These are phyloP conservation scores for Apotomis turbidana DNA, from an alignment of 2,888 invertebrate genomes.

Conservation along the genomic window DNA sequence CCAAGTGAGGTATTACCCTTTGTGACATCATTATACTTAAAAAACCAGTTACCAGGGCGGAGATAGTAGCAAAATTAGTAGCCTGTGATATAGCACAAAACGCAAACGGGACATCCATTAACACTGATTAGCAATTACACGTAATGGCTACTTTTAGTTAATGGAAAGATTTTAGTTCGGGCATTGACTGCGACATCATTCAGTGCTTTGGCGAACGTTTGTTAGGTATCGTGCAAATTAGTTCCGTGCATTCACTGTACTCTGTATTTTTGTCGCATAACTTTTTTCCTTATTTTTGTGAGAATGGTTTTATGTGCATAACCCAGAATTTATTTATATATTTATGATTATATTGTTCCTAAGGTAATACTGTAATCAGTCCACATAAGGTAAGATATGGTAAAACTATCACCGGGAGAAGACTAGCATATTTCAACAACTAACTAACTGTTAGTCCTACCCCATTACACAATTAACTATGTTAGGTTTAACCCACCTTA, in stretches of 20 bases:
- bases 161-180: conserved; percentile 44
- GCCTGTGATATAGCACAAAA: conserved; percentile 57
- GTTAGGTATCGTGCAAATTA: not conserved
- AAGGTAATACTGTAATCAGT: no score
- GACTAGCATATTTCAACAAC: no score
- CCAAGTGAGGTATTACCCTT: no score
- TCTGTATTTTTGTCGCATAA: not conserved
- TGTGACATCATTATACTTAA: not conserved
- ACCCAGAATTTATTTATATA: no score
- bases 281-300: not conserved
- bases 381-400: no score
- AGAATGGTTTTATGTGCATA: no score
- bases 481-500: no score
- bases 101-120: conserved; percentile 59
- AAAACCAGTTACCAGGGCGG: not conserved
- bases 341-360: no score
- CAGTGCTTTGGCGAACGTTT: not conserved
- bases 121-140: conserved; percentile 64
- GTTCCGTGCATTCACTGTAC: not conserved
- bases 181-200: conserved; percentile 28
- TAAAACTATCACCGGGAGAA: no score
- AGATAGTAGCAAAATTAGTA: conserved; percentile 45
- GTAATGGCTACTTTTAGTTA: conserved; percentile 54
- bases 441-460: no score
- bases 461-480: no score